phyloP scores from a whole-genome alignment of 2,113 vertebrate species.

The Cricetomys ansorgei region DNA sequence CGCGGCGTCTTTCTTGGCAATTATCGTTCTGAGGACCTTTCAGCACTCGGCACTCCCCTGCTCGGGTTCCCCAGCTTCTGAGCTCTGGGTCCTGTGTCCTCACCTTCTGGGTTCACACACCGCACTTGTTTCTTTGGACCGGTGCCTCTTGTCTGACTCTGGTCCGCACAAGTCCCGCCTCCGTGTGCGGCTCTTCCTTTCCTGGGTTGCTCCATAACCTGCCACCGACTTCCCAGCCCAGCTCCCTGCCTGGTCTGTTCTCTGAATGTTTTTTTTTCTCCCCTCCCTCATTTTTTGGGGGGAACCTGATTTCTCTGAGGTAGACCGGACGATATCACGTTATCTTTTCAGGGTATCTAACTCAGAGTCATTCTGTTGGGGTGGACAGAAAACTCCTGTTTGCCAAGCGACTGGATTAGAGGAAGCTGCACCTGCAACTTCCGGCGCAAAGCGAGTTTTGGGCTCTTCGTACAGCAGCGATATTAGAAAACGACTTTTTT shows the following conservation, averaged over 20 bases:
- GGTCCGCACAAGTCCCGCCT: not conserved
- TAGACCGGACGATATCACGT: not conserved
- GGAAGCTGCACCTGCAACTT: not conserved
- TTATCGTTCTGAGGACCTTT: conserved; percentile 34
- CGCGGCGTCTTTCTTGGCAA: not conserved
- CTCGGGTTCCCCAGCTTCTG: not conserved
- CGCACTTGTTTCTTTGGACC: not conserved
- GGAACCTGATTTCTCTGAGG: not conserved
- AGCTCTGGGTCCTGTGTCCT: not conserved
- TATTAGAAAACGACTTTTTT: not conserved
- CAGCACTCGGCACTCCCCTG: not conserved
- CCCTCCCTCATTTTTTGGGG: too few relatives aligned
- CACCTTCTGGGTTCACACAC: too few relatives aligned
- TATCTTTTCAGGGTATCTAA: not conserved
- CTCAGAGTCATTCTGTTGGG: not conserved
- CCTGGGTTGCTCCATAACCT: too few relatives aligned
- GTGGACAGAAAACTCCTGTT: not conserved
- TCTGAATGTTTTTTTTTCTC: not conserved
- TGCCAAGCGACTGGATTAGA: not conserved
- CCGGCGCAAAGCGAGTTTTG: not conserved
- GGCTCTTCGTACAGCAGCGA: not conserved
- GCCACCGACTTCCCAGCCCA: not conserved
- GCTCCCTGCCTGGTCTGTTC: not conserved
- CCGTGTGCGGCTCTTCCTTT: not conserved
- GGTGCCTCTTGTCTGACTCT: not conserved